A percentile compares a stretch with the other conserved stretches of the same genome.
phyloP scores from a whole-genome alignment of 2,797 vertebrate genomes.

The Jordanella pulchra region DNA sequence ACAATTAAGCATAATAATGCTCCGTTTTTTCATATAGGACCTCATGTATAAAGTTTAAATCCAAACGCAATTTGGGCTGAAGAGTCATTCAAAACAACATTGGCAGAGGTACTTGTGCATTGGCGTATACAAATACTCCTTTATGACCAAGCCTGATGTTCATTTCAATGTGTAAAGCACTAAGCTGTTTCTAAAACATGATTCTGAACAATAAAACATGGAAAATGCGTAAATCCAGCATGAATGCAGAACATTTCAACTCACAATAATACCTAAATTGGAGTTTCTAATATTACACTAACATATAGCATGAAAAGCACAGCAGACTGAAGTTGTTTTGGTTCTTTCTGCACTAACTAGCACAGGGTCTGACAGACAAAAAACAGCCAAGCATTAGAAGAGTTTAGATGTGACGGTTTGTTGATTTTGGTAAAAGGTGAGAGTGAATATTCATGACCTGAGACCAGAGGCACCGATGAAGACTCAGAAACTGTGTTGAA shows the following conservation, averaged over 20 bases:
- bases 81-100: slow-evolving; percentile 36
- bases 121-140: slow-evolving; percentile 36
- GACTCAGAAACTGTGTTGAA: background rate
- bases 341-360: background rate
- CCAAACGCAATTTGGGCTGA: slow-evolving; percentile 21
- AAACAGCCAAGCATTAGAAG: background rate
- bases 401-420: background rate
- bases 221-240: slow-evolving; percentile 11
- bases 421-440: slow-evolving; percentile 10
- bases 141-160: background rate
- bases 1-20: background rate
- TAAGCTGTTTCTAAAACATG: background rate
- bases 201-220: slow-evolving; percentile 18
- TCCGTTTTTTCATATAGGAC: slow-evolving; percentile 31
- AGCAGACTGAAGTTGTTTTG: background rate
- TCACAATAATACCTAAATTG: slow-evolving; percentile 3
- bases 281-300: slow-evolving; percentile 18
- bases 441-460: background rate
- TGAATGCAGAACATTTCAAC: slow-evolving; percentile 8
- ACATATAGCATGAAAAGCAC: background rate
- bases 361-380: background rate
- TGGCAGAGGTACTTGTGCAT: slow-evolving; percentile 41
- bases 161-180: slow-evolving; percentile 6
- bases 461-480: background rate
- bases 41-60: slow-evolving; percentile 12